These are phyloP conservation scores for Monochamus saltuarius DNA, from an alignment of 1,140 invertebrate genomes.

Conservation along the genomic window DNA sequence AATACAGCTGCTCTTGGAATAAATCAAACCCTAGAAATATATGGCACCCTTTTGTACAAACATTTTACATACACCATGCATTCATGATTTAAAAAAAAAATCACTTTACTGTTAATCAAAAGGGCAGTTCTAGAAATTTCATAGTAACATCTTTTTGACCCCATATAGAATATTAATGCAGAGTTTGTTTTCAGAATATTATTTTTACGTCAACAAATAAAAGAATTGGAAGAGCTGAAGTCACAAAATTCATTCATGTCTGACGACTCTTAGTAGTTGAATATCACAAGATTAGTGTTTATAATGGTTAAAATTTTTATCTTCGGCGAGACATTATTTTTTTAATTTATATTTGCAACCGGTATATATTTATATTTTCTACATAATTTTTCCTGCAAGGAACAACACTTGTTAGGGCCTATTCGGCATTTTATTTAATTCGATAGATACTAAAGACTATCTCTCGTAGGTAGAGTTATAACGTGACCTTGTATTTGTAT, in stretches of 20 bases:
- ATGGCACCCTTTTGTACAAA: too few species aligned
- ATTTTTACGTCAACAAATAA: conserved; percentile 88
- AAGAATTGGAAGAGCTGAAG: conserved; percentile 86
- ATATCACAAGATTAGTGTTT: conserved; percentile 44
- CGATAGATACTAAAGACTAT: conserved; percentile 29
- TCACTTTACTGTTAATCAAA: too few species aligned
- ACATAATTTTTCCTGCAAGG: conserved; percentile 21
- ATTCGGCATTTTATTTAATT: conserved; percentile 21
- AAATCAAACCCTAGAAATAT: too few species aligned
- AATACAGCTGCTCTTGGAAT: too few species aligned
- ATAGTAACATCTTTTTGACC: too few species aligned
- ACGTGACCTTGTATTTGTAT: conserved; percentile 36
- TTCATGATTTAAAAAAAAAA: too few species aligned
- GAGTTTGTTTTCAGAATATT: conserved; percentile 69
- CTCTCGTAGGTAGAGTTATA: conserved; percentile 18
- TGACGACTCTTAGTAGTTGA: conserved; percentile 59
- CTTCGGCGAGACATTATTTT: conserved; percentile 28
- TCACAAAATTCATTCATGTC: conserved; percentile 90
- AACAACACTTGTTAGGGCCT: conserved; percentile 29
- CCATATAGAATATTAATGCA: too few species aligned
- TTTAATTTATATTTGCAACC: conserved; percentile 38
- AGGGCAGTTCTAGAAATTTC: too few species aligned
- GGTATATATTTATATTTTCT: conserved; percentile 35
- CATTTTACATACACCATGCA: too few species aligned
- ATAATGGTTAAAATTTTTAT: conserved; percentile 28